These are phyloP conservation scores for Athalia cordata DNA, from an alignment of 2,888 invertebrate species.

Conservation along the genomic window DNA sequence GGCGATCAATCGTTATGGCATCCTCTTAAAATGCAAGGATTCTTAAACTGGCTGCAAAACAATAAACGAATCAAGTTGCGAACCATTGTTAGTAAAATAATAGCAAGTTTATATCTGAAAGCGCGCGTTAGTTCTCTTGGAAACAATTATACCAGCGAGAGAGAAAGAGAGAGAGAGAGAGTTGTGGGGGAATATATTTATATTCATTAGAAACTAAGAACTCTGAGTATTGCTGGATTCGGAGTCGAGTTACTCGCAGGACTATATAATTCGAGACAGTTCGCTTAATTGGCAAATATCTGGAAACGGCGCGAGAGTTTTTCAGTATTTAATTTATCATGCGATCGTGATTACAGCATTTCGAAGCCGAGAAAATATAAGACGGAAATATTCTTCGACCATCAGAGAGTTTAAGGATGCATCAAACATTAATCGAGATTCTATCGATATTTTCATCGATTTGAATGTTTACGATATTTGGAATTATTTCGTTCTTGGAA, in stretches of 20 bases:
- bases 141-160: constrained; percentile 59
- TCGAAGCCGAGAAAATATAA: no score
- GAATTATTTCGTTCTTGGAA: not conserved
- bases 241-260: constrained; percentile 12
- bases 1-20: not conserved
- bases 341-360: no score
- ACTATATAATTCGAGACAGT: not conserved
- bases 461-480: no score
- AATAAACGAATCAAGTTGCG: constrained; percentile 20
- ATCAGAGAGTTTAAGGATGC: no score
- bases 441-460: no score
- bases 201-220: constrained; percentile 62
- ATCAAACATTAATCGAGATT: no score
- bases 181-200: constrained; percentile 56
- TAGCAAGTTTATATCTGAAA: constrained; percentile 59
- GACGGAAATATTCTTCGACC: no score
- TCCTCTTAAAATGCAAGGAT: not conserved
- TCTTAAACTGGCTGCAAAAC: not conserved
- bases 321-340: no score
- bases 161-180: no score
- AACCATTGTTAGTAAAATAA: constrained; percentile 57
- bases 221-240: constrained; percentile 34
- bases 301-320: no score
- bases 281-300: not conserved
- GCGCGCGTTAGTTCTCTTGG: constrained; percentile 56